phyloP scores from a whole-genome alignment of 2,113 vertebrate species.

The Plecotus auritus region DNA sequence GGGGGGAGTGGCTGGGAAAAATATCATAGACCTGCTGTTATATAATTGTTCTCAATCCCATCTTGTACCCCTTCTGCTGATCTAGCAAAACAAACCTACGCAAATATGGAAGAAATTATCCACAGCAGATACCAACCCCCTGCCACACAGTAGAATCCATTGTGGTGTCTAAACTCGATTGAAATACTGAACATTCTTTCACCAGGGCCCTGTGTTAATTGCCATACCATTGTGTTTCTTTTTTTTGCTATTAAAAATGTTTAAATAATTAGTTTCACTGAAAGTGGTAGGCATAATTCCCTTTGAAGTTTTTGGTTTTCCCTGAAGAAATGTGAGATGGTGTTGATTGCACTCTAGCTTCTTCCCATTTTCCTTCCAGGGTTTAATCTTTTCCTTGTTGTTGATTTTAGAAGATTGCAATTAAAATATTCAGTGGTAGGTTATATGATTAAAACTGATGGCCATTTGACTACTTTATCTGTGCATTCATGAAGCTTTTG shows the following conservation, averaged over 20 bases:
- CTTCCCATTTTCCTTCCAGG: background rate
- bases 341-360: background rate
- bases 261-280: background rate
- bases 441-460: background rate
- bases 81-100: slow-evolving; percentile 55
- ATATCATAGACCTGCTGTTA: background rate
- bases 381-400: background rate
- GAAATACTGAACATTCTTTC: slow-evolving; percentile 63
- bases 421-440: background rate
- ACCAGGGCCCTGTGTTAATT: background rate
- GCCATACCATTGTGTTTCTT: background rate
- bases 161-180: slow-evolving; percentile 43
- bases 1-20: too few relatives aligned
- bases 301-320: background rate
- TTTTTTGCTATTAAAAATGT: background rate
- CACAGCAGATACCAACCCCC: slow-evolving; percentile 13
- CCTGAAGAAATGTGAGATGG: background rate
- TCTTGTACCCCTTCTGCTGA: slow-evolving; percentile 55
- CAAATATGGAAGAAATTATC: slow-evolving; percentile 69
- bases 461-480: background rate
- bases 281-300: background rate
- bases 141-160: slow-evolving; percentile 31
- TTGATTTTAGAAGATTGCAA: background rate
- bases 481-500: background rate
- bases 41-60: slow-evolving; percentile 3